Percentiles rank a stretch among this genome's conserved stretches.
Conservation (phyloP, 2,113 vertebrate genomes). For the Aleadryas rufinucha region DNA sequence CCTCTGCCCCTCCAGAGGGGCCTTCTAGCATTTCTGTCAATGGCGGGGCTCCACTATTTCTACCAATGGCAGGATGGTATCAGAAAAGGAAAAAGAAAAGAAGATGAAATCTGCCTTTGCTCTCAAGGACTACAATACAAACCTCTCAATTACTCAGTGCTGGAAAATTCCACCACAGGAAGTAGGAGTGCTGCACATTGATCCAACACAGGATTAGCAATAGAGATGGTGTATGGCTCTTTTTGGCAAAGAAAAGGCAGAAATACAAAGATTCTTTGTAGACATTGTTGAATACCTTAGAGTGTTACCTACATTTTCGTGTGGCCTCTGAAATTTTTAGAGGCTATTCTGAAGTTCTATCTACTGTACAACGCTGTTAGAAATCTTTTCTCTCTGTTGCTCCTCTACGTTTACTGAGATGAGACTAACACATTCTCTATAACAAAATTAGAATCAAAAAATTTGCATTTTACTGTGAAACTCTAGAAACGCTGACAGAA, state of each 20-base stretch:
- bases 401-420: neutral
- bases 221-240: neutral
- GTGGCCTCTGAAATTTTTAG: neutral
- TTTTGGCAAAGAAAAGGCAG: neutral
- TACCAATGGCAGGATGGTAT: neutral
- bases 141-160: neutral
- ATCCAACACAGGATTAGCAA: neutral
- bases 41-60: neutral
- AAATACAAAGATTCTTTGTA: constrained; percentile 1
- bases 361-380: neutral
- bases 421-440: neutral
- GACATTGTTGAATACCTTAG: neutral
- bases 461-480: neutral
- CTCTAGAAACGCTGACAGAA: neutral
- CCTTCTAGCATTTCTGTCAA: neutral
- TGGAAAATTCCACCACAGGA: neutral
- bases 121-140: neutral
- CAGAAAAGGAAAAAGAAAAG: neutral
- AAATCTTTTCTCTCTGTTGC: neutral
- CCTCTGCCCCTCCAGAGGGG: neutral
- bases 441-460: neutral
- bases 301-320: neutral
- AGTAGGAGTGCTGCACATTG: neutral
- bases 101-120: neutral
- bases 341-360: neutral